Conservation (phyloP, 2,797 vertebrate species). For the Merluccius polli region DNA sequence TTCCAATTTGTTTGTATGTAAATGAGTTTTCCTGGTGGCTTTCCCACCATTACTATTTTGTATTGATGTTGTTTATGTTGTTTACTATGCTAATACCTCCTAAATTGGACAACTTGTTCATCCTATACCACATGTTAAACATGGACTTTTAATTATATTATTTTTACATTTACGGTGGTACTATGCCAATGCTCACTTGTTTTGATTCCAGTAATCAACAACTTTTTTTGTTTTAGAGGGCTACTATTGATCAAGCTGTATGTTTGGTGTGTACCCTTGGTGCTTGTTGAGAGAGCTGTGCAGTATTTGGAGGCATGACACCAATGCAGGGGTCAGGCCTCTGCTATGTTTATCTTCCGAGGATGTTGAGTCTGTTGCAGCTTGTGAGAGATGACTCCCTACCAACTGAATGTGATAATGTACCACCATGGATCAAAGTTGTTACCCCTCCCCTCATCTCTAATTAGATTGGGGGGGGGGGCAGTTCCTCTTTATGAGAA, state of each 20-base stretch:
- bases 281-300: slow-evolving; percentile 30
- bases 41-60: neutral
- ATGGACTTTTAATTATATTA: neutral
- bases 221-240: neutral
- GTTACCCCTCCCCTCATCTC: slow-evolving; percentile 22
- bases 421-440: slow-evolving; percentile 19
- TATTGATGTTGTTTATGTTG: neutral
- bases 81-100: neutral
- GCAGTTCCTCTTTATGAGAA: neutral
- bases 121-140: neutral
- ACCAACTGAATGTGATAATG: slow-evolving; percentile 27
- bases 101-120: neutral
- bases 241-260: neutral
- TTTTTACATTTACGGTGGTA: neutral
- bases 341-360: slow-evolving; percentile 40
- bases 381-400: slow-evolving; percentile 11
- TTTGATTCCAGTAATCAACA: neutral
- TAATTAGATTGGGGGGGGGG: slow-evolving; percentile 6
- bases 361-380: slow-evolving; percentile 32
- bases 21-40: neutral
- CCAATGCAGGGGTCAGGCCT: slow-evolving; percentile 35
- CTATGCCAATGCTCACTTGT: neutral
- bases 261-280: slow-evolving; percentile 6
- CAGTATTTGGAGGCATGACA: slow-evolving; percentile 45
- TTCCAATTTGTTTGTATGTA: neutral